phyloP scores from a whole-genome alignment of 2,797 vertebrate species.

The Hypotaenidia philippensis region DNA sequence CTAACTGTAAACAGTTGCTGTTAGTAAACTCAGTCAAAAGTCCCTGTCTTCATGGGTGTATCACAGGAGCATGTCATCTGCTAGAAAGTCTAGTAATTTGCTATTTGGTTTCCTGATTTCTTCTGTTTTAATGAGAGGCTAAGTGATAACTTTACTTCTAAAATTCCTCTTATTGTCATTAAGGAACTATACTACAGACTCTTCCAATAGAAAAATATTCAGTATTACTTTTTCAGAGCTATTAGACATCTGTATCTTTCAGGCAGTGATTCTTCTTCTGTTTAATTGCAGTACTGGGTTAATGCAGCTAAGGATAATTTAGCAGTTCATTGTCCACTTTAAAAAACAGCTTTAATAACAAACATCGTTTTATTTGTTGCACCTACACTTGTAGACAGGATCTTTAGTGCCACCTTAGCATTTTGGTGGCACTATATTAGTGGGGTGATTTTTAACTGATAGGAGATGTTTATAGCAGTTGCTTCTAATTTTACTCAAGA shows the following conservation, averaged over 20 bases:
- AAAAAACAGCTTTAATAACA: not conserved
- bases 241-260: not conserved
- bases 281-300: not conserved
- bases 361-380: not conserved
- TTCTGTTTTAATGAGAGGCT: not conserved
- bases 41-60: not conserved
- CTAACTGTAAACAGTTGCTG: not conserved
- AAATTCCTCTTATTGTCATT: not conserved
- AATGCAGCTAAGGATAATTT: not conserved
- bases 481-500: not conserved
- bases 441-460: not conserved
- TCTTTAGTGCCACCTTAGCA: not conserved
- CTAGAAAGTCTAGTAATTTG: not conserved
- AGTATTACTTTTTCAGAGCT: not conserved
- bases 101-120: not conserved
- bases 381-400: not conserved
- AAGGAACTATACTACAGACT: not conserved
- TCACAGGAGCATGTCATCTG: not conserved
- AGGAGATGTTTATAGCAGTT: not conserved
- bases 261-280: not conserved
- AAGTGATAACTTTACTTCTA: not conserved
- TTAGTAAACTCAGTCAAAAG: not conserved
- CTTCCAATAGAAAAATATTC: not conserved
- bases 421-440: not conserved
- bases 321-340: not conserved